Base-by-base conservation (phyloP, 2,888 invertebrate genomes). In the Leucophenga maculata region DNA sequence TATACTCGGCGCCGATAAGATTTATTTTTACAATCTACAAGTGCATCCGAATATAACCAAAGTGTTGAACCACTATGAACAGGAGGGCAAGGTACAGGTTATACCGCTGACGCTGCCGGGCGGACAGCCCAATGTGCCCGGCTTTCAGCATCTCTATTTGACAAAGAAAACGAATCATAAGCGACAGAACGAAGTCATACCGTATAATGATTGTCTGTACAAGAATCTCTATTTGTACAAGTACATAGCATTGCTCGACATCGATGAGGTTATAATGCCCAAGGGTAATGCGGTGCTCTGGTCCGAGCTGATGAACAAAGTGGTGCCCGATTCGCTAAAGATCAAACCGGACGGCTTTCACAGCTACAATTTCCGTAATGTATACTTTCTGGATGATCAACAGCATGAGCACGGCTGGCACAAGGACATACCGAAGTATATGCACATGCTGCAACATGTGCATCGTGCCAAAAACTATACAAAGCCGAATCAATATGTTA, bases 201-300 rank as follows among this genome's bases (percentile, higher is more conserved):
- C 97, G 13, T 98, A 98, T 90, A 98, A 98, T 88, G 98, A 98
- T 88, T 98, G 98, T 85, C 91, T 98, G 68, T 97, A 97, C 90
- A 94, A 95, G 86, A 95, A 97, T 86, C 92, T 97, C 90, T 95
- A 97, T 87, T 91, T 93, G 75, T 97, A 97, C 89, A 93, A 95
- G 75, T 96, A 95, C 89, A 93, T 97, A 68, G 95, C 95, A n/a
- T 90, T 98, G 71, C 90, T 97, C 67, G 98, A 98, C 87, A 94
- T 96, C 75, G 98, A 98, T 89, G 98, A 98, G 89, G 94, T 97
- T 69, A 97, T 98, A 79, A 96, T 98, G 93, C 97, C 97, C 8
- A 91, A 93, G 78, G 92, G 93, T 82, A 86, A 86, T 16, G 91
- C 91, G 74, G 88, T 88, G 6, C 90, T 91, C 0, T 98, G 97